These are phyloP conservation scores for Elephantulus edwardii DNA, from an alignment of 2,113 vertebrate genomes.

Conservation along the genomic window DNA sequence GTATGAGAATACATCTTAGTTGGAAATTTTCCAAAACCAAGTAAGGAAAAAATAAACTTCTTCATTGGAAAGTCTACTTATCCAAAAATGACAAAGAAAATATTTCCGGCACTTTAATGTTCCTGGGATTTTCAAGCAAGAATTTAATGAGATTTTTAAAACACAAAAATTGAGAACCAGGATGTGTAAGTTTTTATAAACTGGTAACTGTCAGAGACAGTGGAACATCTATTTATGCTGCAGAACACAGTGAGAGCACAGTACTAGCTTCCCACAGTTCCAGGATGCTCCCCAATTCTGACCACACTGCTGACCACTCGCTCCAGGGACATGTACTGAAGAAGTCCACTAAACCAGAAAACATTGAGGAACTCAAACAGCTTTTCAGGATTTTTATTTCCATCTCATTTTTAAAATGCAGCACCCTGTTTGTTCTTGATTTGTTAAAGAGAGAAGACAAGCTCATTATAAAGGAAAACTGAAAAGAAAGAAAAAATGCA, in stretches of 20 bases:
- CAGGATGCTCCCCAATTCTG: neutral
- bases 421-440: constrained; percentile 17
- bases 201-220: neutral
- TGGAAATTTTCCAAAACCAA: constrained; percentile 51
- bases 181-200: constrained; percentile 11
- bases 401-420: constrained; percentile 56
- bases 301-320: constrained; percentile 46
- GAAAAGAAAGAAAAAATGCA: neutral
- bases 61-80: constrained; percentile 40
- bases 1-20: neutral
- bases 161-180: constrained; percentile 10
- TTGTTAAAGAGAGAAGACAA: constrained; percentile 12
- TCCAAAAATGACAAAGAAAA: constrained; percentile 1
- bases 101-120: constrained; percentile 20
- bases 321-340: constrained; percentile 3
- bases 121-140: constrained; percentile 39
- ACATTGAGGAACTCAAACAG: constrained; percentile 54
- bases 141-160: constrained; percentile 29
- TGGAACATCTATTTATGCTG: neutral
- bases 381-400: constrained; percentile 54
- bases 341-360: constrained; percentile 44
- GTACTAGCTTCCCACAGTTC: neutral
- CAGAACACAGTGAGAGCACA: neutral
- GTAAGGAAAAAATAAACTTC: constrained; percentile 12
- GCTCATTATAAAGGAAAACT: constrained; percentile 35